phyloP scores from a whole-genome alignment of 1,140 invertebrate genomes.

The Orius insidiosus region DNA sequence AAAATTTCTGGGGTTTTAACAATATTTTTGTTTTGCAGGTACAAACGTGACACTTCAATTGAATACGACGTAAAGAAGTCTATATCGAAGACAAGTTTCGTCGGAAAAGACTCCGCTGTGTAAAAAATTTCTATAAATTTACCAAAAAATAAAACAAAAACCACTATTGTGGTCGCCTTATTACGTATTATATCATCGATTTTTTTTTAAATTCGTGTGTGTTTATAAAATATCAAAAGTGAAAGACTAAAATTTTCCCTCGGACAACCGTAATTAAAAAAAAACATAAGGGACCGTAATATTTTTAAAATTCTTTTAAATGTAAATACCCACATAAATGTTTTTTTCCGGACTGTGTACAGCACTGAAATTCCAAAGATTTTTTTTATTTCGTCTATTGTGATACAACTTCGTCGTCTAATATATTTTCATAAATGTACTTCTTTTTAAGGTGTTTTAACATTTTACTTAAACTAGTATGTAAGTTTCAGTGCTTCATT shows the following conservation, averaged over 20 bases:
- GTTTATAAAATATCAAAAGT: neutral
- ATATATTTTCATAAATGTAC: neutral
- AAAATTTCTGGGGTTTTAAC: too few relatives aligned
- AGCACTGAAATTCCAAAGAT: neutral
- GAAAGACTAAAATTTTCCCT: neutral
- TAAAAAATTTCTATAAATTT: constrained; percentile 27
- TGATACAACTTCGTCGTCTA: neutral
- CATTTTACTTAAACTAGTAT: neutral
- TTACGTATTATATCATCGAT: neutral
- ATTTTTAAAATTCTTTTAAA: neutral
- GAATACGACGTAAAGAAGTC: constrained; percentile 64
- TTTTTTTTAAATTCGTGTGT: neutral
- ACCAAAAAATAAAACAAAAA: neutral
- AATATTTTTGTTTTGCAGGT: constrained; percentile 39
- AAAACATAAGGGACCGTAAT: constrained; percentile 1
- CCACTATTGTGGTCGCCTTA: neutral
- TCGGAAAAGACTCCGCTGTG: constrained; percentile 68
- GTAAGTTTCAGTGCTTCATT: neutral
- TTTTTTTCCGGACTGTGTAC: neutral
- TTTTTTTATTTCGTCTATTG: neutral
- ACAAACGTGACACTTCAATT: constrained; percentile 55
- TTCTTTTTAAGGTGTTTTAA: constrained; percentile 1
- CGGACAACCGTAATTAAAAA: neutral
- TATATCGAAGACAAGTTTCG: constrained; percentile 59
- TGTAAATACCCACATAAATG: too few relatives aligned